Evolutionary conservation across 2,888 invertebrate species (phyloP).

Genomic region (Cacoxenus indagator): DNA sequence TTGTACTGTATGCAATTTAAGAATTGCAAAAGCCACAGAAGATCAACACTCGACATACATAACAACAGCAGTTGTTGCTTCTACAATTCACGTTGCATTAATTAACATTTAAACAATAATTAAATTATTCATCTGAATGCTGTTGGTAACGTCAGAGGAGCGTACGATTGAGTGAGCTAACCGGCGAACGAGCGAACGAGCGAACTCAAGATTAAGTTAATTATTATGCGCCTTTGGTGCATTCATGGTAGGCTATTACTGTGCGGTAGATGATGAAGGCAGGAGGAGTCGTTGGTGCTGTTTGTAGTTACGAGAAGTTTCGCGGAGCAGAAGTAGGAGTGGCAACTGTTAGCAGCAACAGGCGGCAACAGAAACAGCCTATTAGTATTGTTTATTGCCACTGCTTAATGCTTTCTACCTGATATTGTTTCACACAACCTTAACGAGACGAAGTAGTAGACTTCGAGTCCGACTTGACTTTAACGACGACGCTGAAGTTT

Average conservation of each 20-base stretch:
- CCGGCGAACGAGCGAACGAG: conserved; percentile 43
- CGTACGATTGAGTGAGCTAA: not conserved
- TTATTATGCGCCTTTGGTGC: not conserved
- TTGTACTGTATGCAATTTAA: not conserved
- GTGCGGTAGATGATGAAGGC: too few relatives aligned
- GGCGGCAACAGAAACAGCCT: conserved; percentile 45
- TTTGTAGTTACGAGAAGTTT: too few relatives aligned
- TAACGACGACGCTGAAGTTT: not conserved
- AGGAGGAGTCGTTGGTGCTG: too few relatives aligned
- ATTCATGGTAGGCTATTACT: not conserved
- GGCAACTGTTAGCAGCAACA: conserved; percentile 34
- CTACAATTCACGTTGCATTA: conserved; percentile 62
- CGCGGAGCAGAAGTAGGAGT: conserved; percentile 18
- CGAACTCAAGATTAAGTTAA: conserved; percentile 24
- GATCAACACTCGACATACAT: conserved; percentile 12
- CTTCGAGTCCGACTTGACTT: too few relatives aligned
- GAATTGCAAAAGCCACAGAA: conserved; percentile 17
- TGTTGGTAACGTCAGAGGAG: conserved; percentile 23
- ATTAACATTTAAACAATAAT: conserved; percentile 70
- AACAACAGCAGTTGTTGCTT: conserved; percentile 28
- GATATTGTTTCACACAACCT: not conserved
- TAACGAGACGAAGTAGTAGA: too few relatives aligned
- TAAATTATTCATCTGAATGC: conserved; percentile 68
- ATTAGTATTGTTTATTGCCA: conserved; percentile 60
- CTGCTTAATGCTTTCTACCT: not conserved